Evolutionary conservation across 2,113 vertebrate genomes (phyloP).

Genomic region (Burhinus bistriatus): DNA sequence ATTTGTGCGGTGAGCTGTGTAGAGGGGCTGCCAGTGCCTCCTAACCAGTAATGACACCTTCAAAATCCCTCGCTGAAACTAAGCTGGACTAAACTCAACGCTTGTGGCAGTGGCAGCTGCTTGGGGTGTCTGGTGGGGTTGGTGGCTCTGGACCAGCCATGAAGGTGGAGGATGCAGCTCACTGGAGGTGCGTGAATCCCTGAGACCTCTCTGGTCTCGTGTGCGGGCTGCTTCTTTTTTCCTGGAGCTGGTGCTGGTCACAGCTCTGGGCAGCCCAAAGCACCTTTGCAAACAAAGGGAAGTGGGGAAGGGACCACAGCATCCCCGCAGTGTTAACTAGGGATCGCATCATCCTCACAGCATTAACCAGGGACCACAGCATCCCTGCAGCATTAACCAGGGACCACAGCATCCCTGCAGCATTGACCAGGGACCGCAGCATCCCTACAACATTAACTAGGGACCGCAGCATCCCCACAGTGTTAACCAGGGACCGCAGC

Average conservation of each 20-base stretch:
- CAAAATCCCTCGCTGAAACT: background rate
- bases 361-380: no score
- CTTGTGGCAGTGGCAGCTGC: background rate
- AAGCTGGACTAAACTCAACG: background rate
- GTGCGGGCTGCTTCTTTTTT: background rate
- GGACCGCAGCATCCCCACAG: no score
- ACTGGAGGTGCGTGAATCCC: accelerated
- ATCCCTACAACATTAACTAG: no score
- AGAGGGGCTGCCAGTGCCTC: background rate
- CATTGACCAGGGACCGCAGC: no score
- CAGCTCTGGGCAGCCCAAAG: background rate
- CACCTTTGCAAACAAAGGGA: background rate
- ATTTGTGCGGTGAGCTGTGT: background rate
- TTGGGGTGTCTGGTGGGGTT: background rate
- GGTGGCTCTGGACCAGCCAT: background rate
- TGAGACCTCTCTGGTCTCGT: background rate
- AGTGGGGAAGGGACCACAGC: background rate
- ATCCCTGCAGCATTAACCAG: no score
- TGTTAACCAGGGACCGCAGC: no score
- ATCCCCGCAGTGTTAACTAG: no score
- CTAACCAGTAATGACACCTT: accelerated
- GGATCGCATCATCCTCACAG: no score
- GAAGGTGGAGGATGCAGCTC: background rate
- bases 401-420: no score
- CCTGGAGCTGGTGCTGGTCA: background rate